Percentiles rank a stretch among this genome's conserved stretches.
phyloP scores from a whole-genome alignment of 2,888 invertebrate species.

The Gasteruption jaculator region DNA sequence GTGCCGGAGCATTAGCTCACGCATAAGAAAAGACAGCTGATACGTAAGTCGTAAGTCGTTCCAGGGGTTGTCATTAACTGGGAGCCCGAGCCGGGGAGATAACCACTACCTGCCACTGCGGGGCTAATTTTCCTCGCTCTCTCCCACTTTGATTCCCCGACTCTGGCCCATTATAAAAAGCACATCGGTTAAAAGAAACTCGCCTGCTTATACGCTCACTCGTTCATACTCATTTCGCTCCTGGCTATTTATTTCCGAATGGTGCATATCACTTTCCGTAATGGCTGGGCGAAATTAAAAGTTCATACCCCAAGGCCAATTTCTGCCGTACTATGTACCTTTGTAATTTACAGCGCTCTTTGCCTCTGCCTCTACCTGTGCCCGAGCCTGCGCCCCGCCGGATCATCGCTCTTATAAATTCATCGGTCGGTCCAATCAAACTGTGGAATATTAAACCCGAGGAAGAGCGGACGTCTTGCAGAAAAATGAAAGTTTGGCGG shows the following conservation, averaged over 20 bases:
- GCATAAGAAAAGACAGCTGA: slow-evolving; percentile 39
- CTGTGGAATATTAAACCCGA: no score
- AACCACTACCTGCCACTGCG: slow-evolving; percentile 50
- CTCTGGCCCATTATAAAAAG: slow-evolving; percentile 36
- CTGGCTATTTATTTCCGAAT: slow-evolving; percentile 46
- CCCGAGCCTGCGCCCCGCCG: no score
- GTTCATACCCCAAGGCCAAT: slow-evolving; percentile 38
- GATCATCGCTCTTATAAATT: no score
- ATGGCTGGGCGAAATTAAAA: slow-evolving; percentile 42
- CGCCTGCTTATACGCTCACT: slow-evolving; percentile 5
- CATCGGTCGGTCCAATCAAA: no score
- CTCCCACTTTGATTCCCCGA: slow-evolving; percentile 8
- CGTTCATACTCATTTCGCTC: no score
- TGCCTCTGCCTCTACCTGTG: no score
- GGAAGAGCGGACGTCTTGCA: no score
- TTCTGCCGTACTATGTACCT: no score
- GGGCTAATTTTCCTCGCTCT: slow-evolving; percentile 46
- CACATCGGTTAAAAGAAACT: slow-evolving; percentile 27
- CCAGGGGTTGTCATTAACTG: slow-evolving; percentile 50
- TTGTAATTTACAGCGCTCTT: no score
- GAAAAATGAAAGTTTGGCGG: no score
- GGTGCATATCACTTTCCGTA: slow-evolving; percentile 46
- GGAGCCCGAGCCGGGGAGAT: slow-evolving; percentile 46
- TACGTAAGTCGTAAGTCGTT: slow-evolving; percentile 31
- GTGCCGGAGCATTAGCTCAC: no score